Evolutionary conservation across 2,797 vertebrate genomes (phyloP), one percentile per base, ranked within the genome.

Genomic region (Bryconaethiops microstoma): DNA sequence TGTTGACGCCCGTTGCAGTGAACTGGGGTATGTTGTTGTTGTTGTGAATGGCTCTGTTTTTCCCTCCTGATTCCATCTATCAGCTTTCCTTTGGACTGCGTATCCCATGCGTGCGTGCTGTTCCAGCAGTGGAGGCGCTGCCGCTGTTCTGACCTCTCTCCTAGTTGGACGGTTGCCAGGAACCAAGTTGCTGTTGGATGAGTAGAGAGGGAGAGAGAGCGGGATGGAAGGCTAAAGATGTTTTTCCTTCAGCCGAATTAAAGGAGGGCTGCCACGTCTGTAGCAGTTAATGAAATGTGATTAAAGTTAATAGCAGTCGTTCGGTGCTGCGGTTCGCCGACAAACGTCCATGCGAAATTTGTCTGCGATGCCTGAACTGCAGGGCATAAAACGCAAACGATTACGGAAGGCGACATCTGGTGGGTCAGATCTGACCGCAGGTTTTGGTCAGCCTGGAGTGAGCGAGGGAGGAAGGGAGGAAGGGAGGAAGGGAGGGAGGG

Each of bases 141-240:
- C 55, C 19, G 60, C 55, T 65, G 55, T 57, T 70, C 80, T 85
- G 86, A 91, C 90, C 92, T 92, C 86, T 91, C 76, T 86, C 89
- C 91, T 86, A 89, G 78, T 92, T 92, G 91, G 91, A 88, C 54
- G 35, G 21, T 74, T 82, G 86, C 87, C 88, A 87, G 0, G 0
- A 83, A 87, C 84, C 78, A 45, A 12, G 82, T 87, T 77, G 78
- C 71, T 78, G 70, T 70, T 78, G 64, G 57, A 72, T 77, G 75
- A 70, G 64, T 48, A 40, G 62, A 78, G 57, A 59, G 29, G 5
- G 52, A 17, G 52, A 57, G 48, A 70, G 60, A 60, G 40, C 57
- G 17, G 65, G 63, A 68, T 52, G 63, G 76, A 63, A 52, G 45
- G 81, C 52, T 45, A 19, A 70, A 50, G 55, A 68, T 67, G 62